These are phyloP conservation scores for Trichonephila clavata DNA, from an alignment of 1,140 invertebrate species.

Conservation along the genomic window DNA sequence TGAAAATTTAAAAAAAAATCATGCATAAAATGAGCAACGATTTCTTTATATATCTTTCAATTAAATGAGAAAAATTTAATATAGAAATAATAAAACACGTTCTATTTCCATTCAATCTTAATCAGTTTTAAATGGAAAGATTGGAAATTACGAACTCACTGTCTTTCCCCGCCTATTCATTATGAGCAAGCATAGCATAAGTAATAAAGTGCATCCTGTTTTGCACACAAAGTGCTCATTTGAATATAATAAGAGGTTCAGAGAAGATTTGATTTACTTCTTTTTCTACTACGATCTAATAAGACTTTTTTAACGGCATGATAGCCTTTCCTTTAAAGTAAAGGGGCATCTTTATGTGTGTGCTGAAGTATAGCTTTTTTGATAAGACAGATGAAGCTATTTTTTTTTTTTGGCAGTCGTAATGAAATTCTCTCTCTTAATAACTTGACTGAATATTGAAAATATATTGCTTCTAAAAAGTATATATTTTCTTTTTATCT, in stretches of 20 bases:
- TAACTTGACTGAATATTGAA: conserved; percentile 27
- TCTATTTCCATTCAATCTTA: neutral
- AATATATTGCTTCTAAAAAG: conserved; percentile 51
- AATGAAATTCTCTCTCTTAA: conserved; percentile 43
- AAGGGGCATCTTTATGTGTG: neutral
- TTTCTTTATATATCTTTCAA: no score
- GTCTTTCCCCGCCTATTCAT: neutral
- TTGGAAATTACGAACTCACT: neutral
- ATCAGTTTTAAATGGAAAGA: neutral
- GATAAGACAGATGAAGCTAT: neutral
- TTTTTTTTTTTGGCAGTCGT: conserved; percentile 48
- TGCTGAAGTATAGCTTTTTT: neutral
- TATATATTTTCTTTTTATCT: no score
- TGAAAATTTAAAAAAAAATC: no score
- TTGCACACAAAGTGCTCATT: conserved; percentile 63
- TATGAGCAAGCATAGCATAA: neutral
- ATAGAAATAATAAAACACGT: neutral
- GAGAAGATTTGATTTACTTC: conserved; percentile 9
- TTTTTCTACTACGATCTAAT: neutral
- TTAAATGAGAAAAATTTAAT: neutral
- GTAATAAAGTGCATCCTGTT: neutral
- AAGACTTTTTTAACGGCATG: conserved; percentile 13
- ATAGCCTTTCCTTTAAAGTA: conserved; percentile 19
- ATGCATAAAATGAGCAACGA: no score
- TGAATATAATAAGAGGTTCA: conserved; percentile 53